Evolutionary conservation across 2,888 invertebrate genomes (phyloP).

Genomic region (Plusia festucae): DNA sequence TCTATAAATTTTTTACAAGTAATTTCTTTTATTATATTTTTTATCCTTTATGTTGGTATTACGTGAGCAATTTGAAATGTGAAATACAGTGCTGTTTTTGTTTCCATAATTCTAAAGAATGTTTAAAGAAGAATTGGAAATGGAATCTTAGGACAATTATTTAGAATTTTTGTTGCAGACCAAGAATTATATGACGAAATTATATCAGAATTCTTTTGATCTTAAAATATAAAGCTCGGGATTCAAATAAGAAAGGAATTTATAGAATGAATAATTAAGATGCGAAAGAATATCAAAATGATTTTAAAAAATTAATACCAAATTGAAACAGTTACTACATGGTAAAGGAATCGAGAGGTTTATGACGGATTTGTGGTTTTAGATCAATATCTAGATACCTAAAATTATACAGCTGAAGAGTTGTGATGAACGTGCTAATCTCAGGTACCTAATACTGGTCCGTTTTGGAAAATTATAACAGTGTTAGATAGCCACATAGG

Average conservation of each 20-base stretch:
- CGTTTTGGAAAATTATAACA: too few relatives aligned
- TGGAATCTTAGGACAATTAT: not conserved
- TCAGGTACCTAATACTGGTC: too few relatives aligned
- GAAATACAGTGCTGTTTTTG: not conserved
- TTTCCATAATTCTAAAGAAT: not conserved
- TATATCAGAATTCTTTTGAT: not conserved
- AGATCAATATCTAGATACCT: too few relatives aligned
- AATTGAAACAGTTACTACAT: not conserved
- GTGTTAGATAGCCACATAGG: too few relatives aligned
- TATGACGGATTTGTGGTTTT: not conserved
- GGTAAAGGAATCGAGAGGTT: not conserved
- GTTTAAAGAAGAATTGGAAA: not conserved
- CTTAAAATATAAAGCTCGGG: not conserved
- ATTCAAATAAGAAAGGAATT: not conserved
- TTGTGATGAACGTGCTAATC: too few relatives aligned
- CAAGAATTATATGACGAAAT: not conserved
- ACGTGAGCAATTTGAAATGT: not conserved
- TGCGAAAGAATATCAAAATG: too few relatives aligned
- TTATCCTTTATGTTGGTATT: not conserved
- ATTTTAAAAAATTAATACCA: not conserved
- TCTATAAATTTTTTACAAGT: conserved; percentile 53
- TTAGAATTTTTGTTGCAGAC: not conserved
- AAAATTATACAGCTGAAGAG: too few relatives aligned
- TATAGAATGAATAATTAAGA: not conserved
- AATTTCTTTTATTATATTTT: conserved; percentile 42